A percentile compares a stretch with the other conserved stretches of the same genome.
Conservation (phyloP, 2,888 invertebrate genomes). For the Crepidodera aurea region DNA sequence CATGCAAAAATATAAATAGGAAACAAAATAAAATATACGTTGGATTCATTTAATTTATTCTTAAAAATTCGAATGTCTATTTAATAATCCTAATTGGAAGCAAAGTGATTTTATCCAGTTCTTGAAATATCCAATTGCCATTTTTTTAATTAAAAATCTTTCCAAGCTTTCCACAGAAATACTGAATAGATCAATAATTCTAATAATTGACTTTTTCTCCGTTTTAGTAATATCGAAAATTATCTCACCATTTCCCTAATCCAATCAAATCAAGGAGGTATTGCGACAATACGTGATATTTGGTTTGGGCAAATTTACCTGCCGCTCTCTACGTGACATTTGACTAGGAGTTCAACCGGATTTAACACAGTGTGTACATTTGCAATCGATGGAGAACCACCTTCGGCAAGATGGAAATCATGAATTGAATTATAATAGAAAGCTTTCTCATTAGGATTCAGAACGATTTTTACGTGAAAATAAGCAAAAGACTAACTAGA, state of each 20-base stretch:
- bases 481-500: too few species aligned
- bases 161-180: too few species aligned
- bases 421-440: slow-evolving; percentile 19
- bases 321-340: slow-evolving; percentile 30
- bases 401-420: slow-evolving; percentile 23
- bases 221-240: slow-evolving; percentile 10
- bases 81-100: too few species aligned
- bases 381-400: slow-evolving; percentile 28
- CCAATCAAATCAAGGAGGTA: slow-evolving; percentile 35
- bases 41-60: too few species aligned
- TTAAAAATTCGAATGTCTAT: too few species aligned
- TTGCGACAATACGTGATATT: slow-evolving; percentile 34
- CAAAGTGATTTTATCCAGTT: too few species aligned
- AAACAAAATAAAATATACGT: too few species aligned
- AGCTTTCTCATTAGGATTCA: neutral
- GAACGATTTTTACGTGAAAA: neutral
- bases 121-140: too few species aligned
- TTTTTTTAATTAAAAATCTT: too few species aligned
- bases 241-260: slow-evolving; percentile 26
- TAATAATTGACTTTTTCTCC: too few species aligned
- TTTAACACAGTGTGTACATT: slow-evolving; percentile 11
- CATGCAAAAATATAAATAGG: too few species aligned
- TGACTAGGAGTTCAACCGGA: slow-evolving; percentile 12
- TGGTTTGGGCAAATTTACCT: slow-evolving; percentile 29
- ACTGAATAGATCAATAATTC: too few species aligned